phyloP scores from a whole-genome alignment of 2,797 vertebrate species.

The Falco biarmicus region DNA sequence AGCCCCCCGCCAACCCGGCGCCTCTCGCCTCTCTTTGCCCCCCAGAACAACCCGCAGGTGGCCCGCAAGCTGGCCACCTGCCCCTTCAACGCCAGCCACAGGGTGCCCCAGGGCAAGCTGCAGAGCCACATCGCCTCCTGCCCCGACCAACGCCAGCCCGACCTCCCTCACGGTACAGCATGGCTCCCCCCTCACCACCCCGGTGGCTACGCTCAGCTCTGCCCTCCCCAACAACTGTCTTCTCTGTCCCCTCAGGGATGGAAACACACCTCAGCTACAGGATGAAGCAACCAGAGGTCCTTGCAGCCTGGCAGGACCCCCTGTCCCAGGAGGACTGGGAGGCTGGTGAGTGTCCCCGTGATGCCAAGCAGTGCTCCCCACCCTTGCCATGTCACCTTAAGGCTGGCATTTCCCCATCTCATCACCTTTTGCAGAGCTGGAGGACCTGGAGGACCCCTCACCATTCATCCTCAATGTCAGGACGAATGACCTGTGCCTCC shows the following conservation, averaged over 20 bases:
- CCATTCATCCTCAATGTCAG: background rate
- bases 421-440: background rate
- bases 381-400: rapidly evolving
- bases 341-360: background rate
- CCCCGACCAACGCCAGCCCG: background rate
- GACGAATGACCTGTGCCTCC: background rate
- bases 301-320: background rate
- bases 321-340: conserved; percentile 27
- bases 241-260: background rate
- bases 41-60: conserved; percentile 52
- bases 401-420: background rate
- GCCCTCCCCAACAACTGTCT: no score
- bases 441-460: background rate
- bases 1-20: background rate
- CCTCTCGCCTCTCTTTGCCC: no score
- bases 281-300: background rate
- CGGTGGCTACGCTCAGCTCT: background rate
- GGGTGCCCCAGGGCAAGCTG: conserved; percentile 34
- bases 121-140: conserved; percentile 35
- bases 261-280: rapidly evolving
- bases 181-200: background rate
- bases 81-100: conserved; percentile 66
- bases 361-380: no score
- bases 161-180: background rate
- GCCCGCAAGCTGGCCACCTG: conserved; percentile 54